phyloP scores from a whole-genome alignment of 2,113 vertebrate genomes.

The Irena cyanogastra region DNA sequence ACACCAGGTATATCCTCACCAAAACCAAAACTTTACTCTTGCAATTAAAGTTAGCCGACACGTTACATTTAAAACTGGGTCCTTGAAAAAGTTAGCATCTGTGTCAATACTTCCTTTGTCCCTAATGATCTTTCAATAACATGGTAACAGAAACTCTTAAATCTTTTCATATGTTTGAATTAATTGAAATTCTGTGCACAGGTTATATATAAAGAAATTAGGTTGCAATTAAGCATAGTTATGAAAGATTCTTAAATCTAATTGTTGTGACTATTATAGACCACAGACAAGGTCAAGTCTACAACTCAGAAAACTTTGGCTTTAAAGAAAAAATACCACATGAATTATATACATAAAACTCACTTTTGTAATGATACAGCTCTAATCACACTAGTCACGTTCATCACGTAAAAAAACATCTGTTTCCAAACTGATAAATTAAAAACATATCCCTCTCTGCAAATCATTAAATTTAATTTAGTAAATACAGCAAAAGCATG shows the following conservation, averaged over 20 bases:
- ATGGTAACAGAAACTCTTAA: constrained; percentile 4
- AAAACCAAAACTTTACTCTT: neutral
- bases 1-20: neutral
- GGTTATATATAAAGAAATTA: constrained; percentile 58
- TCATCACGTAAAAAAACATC: neutral
- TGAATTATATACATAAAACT: neutral
- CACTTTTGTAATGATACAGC: neutral
- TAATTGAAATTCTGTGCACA: constrained; percentile 49
- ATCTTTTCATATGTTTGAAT: constrained; percentile 34
- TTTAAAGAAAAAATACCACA: neutral
- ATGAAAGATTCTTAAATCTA: constrained; percentile 51
- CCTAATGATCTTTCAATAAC: constrained; percentile 48
- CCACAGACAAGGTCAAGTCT: constrained; percentile 33
- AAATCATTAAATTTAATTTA: neutral
- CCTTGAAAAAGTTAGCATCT: constrained; percentile 19
- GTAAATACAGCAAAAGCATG: neutral
- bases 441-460: neutral
- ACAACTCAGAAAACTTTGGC: neutral
- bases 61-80: neutral
- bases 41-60: neutral
- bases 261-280: constrained; percentile 44
- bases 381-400: neutral
- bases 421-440: neutral
- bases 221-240: constrained; percentile 59
- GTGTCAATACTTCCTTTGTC: constrained; percentile 18